Percentiles rank a stretch among this genome's conserved stretches.
Conservation (phyloP, 2,888 invertebrate species). For the Galeruca laticollis region DNA sequence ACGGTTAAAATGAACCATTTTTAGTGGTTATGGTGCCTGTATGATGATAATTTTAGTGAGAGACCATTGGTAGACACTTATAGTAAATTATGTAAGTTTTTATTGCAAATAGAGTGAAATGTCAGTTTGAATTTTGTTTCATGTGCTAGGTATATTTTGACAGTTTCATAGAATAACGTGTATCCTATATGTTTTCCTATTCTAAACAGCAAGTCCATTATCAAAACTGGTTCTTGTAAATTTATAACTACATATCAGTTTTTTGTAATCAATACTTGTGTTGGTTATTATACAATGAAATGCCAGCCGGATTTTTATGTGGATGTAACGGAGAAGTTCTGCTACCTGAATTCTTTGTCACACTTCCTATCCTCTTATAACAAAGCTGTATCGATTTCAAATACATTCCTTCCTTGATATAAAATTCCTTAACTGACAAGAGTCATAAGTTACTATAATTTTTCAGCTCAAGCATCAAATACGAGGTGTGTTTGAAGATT, state of each 20-base stretch:
- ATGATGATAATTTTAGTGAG: too few species aligned
- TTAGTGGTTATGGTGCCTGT: too few species aligned
- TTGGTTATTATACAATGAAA: not conserved
- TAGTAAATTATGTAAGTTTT: too few species aligned
- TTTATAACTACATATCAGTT: not conserved
- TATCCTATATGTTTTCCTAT: too few species aligned
- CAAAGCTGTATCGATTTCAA: conserved; percentile 2
- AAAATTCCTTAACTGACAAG: not conserved
- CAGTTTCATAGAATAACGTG: too few species aligned
- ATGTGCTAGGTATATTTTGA: too few species aligned
- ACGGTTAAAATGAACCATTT: too few species aligned
- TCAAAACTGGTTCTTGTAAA: not conserved
- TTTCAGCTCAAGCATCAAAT: too few species aligned
- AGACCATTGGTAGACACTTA: too few species aligned
- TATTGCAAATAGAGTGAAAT: too few species aligned
- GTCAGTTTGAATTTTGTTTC: too few species aligned
- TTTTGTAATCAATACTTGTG: not conserved
- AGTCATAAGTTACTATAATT: not conserved
- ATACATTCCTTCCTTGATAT: not conserved
- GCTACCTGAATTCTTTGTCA: conserved; percentile 26
- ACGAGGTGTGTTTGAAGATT: not conserved
- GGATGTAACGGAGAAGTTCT: conserved; percentile 3
- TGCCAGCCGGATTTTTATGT: conserved; percentile 1
- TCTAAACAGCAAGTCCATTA: not conserved
- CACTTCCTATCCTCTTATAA: not conserved